These are phyloP conservation scores for Amazona vittata DNA, from an alignment of 2,113 vertebrate species.

Conservation along the genomic window DNA sequence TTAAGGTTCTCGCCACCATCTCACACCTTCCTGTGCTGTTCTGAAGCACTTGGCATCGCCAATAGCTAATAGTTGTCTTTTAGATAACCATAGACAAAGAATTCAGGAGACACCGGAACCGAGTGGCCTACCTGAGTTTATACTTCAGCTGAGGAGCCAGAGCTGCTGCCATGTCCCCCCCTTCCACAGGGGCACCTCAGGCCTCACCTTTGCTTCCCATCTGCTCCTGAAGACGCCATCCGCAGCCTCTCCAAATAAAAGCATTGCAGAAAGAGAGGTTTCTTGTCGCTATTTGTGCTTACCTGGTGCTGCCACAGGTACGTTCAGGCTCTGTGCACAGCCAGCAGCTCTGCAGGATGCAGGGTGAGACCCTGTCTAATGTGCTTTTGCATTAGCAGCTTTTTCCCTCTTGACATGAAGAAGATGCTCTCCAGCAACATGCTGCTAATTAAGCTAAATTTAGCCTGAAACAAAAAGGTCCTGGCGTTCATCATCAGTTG, in stretches of 20 bases:
- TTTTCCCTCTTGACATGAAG: neutral
- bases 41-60: neutral
- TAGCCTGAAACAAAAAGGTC: neutral
- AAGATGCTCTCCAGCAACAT: neutral
- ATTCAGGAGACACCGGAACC: conserved; percentile 73
- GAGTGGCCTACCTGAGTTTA: conserved; percentile 77
- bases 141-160: conserved; percentile 46
- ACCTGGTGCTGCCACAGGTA: neutral
- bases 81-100: conserved; percentile 81
- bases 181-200: neutral
- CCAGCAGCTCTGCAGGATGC: neutral
- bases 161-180: neutral
- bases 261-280: neutral
- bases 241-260: neutral
- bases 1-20: rapidly evolving
- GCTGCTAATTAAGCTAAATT: neutral
- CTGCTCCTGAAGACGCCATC: rapidly evolving
- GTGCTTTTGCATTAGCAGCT: neutral
- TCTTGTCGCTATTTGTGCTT: neutral
- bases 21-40: rapidly evolving
- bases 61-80: neutral
- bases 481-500: neutral
- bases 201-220: neutral
- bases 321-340: neutral
- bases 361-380: neutral